Conservation (phyloP, 92 coral and sea anemone species). For the Epizoanthus ramosus region DNA sequence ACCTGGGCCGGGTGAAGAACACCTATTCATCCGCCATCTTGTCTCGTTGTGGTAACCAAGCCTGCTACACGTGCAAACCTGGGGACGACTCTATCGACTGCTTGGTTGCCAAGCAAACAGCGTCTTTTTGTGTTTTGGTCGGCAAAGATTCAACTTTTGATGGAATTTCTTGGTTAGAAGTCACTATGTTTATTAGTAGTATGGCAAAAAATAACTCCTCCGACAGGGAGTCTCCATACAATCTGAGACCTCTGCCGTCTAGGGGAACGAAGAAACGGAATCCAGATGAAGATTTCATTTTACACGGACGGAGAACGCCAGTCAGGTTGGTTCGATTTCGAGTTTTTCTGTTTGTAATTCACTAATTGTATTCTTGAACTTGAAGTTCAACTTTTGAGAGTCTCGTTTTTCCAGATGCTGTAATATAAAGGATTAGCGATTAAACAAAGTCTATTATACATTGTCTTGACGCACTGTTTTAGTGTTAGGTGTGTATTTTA, state of each 20-base stretch:
- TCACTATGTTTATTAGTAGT: constrained; percentile 88
- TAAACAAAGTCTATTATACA: too few relatives aligned
- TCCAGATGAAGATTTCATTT: constrained; percentile 94
- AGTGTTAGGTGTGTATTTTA: too few relatives aligned
- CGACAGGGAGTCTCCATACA: constrained; percentile 65
- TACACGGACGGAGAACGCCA: constrained; percentile 81
- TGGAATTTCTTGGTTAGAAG: background rate
- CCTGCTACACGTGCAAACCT: background rate
- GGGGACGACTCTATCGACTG: constrained; percentile 6
- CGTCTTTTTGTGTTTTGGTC: background rate
- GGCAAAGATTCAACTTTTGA: too few relatives aligned
- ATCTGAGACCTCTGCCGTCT: constrained; percentile 84
- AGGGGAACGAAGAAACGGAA: constrained; percentile 88
- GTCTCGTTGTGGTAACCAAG: background rate
- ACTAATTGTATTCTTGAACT: too few relatives aligned
- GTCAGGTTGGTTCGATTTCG: constrained; percentile 56
- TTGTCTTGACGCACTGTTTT: too few relatives aligned
- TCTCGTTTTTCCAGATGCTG: too few relatives aligned
- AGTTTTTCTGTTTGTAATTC: too few relatives aligned
- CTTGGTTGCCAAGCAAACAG: constrained; percentile 35
- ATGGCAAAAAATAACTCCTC: constrained; percentile 67
- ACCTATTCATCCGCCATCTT: background rate
- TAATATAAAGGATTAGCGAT: too few relatives aligned
- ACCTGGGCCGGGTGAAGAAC: background rate
- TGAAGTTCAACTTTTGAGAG: too few relatives aligned